Base-by-base conservation (phyloP, 2,888 invertebrate species). In the Eupithecia dodoneata region DNA sequence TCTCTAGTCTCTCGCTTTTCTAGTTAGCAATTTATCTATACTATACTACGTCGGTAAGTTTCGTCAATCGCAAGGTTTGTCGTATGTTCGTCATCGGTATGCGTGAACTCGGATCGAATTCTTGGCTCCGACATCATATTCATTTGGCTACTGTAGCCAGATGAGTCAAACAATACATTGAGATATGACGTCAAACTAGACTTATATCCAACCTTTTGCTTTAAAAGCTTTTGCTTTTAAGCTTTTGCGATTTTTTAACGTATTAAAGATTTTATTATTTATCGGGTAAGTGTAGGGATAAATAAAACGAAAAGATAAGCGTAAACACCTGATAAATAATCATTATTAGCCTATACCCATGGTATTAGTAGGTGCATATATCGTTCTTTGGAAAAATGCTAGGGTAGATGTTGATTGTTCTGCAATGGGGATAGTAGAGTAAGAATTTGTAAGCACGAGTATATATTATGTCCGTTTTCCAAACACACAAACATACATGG, bases 101-200 rank as follows among this genome's bases (percentile, higher is more conserved):
- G 59, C 55, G 59, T 59, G 41, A 41, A 44, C 59, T 15, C 10
- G 30, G 59, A 72, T 55, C n/a, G 65, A 30, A 72, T 65, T 72
- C 63, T 72, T 72, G 72, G 72, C 72, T 45, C 13, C 30, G 47
- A 72, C 13, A 71, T 52, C 30, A 30, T 13, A 5, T 13, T 52
- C 30, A 30, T 13, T 12, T 13, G 3, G 71, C 41, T 10, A 59
- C 44, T 44, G 42, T 15, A 15, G 52, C 18, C 6, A 71, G 49
- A 42, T 59, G 10, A 72, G n/a, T 69, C 67, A 67, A 67, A 67
- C 67, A 65, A 65, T 41, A 30, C 41, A 41, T 65, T 65, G 41
- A 41, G 15, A 52, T 15, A 52, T 52, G 59, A 59, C 18, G 59
- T 18, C 18, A 59, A 18, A 18, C 9, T 18, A 59, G 18, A n/a